Percentiles rank a stretch among this genome's conserved stretches.
phyloP scores from a whole-genome alignment of 2,888 invertebrate genomes.

The Andrena trimmerana region DNA sequence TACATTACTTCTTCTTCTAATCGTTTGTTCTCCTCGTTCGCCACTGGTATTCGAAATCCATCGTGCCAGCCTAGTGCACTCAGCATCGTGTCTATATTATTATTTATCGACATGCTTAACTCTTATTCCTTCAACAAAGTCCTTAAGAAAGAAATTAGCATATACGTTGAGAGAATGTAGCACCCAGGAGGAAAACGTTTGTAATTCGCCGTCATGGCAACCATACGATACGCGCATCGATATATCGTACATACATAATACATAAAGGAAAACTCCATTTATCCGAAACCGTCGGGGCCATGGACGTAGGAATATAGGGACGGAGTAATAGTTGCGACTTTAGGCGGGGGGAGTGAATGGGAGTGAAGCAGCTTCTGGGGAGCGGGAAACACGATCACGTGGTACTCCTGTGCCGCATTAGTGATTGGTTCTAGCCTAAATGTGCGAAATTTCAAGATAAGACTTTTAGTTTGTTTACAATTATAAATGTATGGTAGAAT shows the following conservation, averaged over 20 bases:
- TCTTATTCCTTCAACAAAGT: constrained; percentile 15
- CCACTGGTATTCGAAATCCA: constrained; percentile 92
- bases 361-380: too few species aligned
- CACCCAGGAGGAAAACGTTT: constrained; percentile 35
- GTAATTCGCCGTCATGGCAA: constrained; percentile 58
- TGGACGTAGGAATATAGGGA: too few species aligned
- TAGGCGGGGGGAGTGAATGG: too few species aligned
- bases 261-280: not conserved
- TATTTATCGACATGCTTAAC: constrained; percentile 81
- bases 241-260: not conserved
- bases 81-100: constrained; percentile 88
- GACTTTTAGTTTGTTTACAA: too few species aligned
- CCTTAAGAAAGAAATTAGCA: constrained; percentile 5
- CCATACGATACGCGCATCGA: constrained; percentile 15
- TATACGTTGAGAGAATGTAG: constrained; percentile 9
- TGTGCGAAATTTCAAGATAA: too few species aligned
- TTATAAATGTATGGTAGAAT: too few species aligned
- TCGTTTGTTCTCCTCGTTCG: constrained; percentile 90
- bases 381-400: too few species aligned
- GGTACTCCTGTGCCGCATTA: too few species aligned
- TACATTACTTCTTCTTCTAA: constrained; percentile 86
- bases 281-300: too few species aligned
- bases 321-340: too few species aligned
- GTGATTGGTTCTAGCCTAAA: too few species aligned
- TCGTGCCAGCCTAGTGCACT: constrained; percentile 91